Evolutionary conservation across 2,888 invertebrate species (phyloP).

Genomic region (Byasa hedistus): DNA sequence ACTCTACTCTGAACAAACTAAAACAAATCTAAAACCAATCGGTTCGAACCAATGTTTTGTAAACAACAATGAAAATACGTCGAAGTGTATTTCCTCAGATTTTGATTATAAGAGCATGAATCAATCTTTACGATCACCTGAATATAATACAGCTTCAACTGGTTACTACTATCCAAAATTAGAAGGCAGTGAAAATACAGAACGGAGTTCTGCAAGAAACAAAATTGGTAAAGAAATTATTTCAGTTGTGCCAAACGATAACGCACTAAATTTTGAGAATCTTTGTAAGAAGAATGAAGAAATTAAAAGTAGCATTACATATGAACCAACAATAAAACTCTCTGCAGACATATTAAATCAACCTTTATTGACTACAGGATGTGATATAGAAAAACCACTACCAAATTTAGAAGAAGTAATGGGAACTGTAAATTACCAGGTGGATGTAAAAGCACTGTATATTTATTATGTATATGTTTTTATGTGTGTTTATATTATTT

Average conservation of each 20-base stretch:
- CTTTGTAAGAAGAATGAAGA: not conserved
- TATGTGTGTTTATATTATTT: conserved; percentile 63
- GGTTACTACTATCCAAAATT: conserved; percentile 44
- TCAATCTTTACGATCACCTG: conserved; percentile 51
- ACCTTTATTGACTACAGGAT: conserved; percentile 30
- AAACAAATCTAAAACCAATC: conserved; percentile 26
- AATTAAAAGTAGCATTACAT: not conserved
- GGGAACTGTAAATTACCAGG: conserved; percentile 60
- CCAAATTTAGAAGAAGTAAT: conserved; percentile 46
- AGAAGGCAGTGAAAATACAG: conserved; percentile 44
- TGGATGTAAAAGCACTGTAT: conserved; percentile 70
- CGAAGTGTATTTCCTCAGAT: conserved; percentile 44
- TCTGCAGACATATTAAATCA: conserved; percentile 9
- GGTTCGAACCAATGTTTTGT: conserved; percentile 29
- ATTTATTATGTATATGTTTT: conserved; percentile 66
- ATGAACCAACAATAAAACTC: not conserved
- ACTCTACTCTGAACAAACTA: conserved; percentile 39
- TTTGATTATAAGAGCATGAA: conserved; percentile 42
- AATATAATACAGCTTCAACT: conserved; percentile 42
- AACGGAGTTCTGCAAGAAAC: conserved; percentile 28
- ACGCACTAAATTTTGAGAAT: not conserved
- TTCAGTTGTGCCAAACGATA: not conserved
- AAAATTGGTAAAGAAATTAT: not conserved
- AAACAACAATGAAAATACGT: conserved; percentile 45
- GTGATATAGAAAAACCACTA: conserved; percentile 29